Base-by-base conservation (phyloP, 1,140 invertebrate genomes). In the Rhynchophorus ferrugineus region DNA sequence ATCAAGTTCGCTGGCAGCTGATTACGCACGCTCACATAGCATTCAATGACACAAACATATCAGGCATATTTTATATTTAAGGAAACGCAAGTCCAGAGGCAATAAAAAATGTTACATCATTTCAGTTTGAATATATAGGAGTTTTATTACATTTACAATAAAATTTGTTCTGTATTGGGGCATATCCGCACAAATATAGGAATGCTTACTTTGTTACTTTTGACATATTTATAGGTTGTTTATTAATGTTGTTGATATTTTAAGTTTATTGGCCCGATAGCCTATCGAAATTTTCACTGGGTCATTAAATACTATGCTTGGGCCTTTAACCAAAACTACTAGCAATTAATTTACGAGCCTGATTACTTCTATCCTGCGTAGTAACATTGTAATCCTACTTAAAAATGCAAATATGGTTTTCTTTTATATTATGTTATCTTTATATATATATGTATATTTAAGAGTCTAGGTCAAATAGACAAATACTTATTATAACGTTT, bases 1-100 rank as follows among this genome's bases (percentile, higher is more conserved):
- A 60, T 61, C 51, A 61, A 55, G 51, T 51, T 66, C 57, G 62
- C 59, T 65, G 65, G 63, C 65, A 58, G 65, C 65, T 67, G 65
- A 67, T 65, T 64, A 67, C 65, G 65, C 65, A 37, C 49, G 48
- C 49, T 41, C 11, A 17, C 48, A 17, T 37, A 35, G 36, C 42
- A 9, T 41, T 44, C 20, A 39, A 47, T 42, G 20, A 43, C 14
- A 8, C 9, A 11, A 17, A 29, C 24, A 5, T 29, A n/a, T n/a
- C n/a, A n/a, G n/a, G n/a, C n/a, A n/a, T n/a, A n/a, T n/a, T n/a
- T n/a, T n/a, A n/a, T n/a, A n/a, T n/a, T n/a, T n/a, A n/a, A n/a
- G n/a, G n/a, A n/a, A n/a, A n/a, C n/a, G n/a, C n/a, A n/a, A n/a
- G n/a, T n/a, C n/a, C n/a, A n/a, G n/a, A n/a, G n/a, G n/a, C n/a